A percentile compares a stretch with the other conserved stretches of the same genome.
These are phyloP conservation scores for Myathropa florea DNA, from an alignment of 2,888 invertebrate species.

Conservation along the genomic window DNA sequence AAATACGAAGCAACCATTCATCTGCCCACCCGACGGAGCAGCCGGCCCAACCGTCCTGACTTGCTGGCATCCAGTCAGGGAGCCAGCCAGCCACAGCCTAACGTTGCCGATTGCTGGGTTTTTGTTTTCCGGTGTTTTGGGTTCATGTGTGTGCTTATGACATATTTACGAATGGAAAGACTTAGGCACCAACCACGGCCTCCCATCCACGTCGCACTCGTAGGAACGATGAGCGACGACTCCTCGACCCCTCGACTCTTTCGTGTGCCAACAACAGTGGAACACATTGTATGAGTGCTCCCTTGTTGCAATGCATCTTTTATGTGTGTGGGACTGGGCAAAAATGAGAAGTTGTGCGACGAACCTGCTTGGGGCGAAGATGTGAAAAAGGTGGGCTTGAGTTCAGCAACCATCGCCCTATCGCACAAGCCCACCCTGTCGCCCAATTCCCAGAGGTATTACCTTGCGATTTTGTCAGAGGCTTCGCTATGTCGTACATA, in stretches of 20 bases:
- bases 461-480: slow-evolving; percentile 51
- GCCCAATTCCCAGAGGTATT: slow-evolving; percentile 44
- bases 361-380: slow-evolving; percentile 7
- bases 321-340: not conserved
- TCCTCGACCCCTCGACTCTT: slow-evolving; percentile 25
- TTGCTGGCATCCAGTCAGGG: not conserved
- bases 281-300: not conserved
- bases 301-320: slow-evolving; percentile 42
- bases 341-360: slow-evolving; percentile 13
- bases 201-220: not conserved
- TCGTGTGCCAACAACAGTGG: slow-evolving; percentile 17
- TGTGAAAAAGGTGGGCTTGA: slow-evolving; percentile 8
- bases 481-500: slow-evolving; percentile 29
- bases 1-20: slow-evolving; percentile 14
- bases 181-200: slow-evolving; percentile 19
- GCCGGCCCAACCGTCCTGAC: slow-evolving; percentile 1
- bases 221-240: slow-evolving; percentile 27
- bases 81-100: not conserved
- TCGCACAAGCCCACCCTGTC: not conserved
- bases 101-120: slow-evolving; percentile 21
- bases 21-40: not conserved
- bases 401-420: slow-evolving; percentile 1
- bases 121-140: slow-evolving; percentile 42
- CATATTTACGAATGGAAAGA: slow-evolving; percentile 61
- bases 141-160: slow-evolving; percentile 56